A percentile compares a stretch with the other conserved stretches of the same genome.
phyloP scores from a whole-genome alignment of 2,888 invertebrate genomes.

The Xestobium rufovillosum region DNA sequence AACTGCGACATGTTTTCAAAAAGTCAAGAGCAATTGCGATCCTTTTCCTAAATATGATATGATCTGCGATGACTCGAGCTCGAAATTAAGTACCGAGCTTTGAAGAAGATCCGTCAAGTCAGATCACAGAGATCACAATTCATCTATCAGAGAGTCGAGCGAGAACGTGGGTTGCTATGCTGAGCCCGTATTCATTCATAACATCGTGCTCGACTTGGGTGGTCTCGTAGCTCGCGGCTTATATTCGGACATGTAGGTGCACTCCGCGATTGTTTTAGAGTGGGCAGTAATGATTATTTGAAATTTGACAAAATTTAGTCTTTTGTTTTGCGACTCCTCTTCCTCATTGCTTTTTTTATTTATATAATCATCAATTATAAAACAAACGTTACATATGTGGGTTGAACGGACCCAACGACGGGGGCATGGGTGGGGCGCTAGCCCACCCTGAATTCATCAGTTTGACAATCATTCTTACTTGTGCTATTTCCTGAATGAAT shows the following conservation, averaged over 20 bases:
- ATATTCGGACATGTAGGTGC: constrained; percentile 25
- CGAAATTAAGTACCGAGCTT: constrained; percentile 24
- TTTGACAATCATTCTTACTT: too few relatives aligned
- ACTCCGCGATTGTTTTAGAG: constrained; percentile 11
- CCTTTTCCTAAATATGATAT: constrained; percentile 20
- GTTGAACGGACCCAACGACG: too few relatives aligned
- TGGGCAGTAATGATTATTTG: too few relatives aligned
- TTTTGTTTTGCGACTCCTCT: too few relatives aligned
- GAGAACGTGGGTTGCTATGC: constrained; percentile 37
- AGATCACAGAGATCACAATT: constrained; percentile 38
- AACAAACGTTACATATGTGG: too few relatives aligned
- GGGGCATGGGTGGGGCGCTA: too few relatives aligned
- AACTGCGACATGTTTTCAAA: too few relatives aligned
- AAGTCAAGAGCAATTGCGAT: constrained; percentile 19
- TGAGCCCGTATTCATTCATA: constrained; percentile 39
- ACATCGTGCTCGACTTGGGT: constrained; percentile 34
- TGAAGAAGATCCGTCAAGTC: constrained; percentile 33
- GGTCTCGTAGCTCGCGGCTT: constrained; percentile 29
- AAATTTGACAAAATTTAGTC: too few relatives aligned
- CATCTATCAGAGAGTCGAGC: constrained; percentile 32
- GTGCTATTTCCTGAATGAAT: too few relatives aligned
- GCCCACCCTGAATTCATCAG: too few relatives aligned
- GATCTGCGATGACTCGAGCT: constrained; percentile 23
- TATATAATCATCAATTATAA: too few relatives aligned
- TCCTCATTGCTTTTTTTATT: too few relatives aligned